Evolutionary conservation across 2,888 invertebrate species (phyloP).

Genomic region (Callosobruchus maculatus): DNA sequence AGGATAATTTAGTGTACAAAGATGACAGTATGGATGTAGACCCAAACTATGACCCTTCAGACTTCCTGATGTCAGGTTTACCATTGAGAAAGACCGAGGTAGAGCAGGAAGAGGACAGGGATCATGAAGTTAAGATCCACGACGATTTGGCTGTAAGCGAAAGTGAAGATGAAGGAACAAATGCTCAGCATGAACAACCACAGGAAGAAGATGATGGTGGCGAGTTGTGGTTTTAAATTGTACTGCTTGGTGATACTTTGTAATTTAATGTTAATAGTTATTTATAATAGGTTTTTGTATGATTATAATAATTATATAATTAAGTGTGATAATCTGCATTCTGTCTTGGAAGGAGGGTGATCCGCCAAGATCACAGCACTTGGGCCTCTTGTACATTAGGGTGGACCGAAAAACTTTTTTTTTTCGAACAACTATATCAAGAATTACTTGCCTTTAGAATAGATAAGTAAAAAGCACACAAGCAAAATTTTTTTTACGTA

Average conservation of each 20-base stretch:
- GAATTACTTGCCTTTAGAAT: too few relatives aligned
- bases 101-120: slow-evolving; percentile 28
- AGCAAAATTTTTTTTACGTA: too few relatives aligned
- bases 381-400: too few relatives aligned
- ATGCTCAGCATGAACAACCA: slow-evolving; percentile 23
- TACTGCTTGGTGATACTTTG: neutral
- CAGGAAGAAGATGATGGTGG: slow-evolving; percentile 51
- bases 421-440: too few relatives aligned
- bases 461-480: too few relatives aligned
- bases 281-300: neutral
- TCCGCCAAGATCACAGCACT: too few relatives aligned
- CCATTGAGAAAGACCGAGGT: slow-evolving; percentile 31
- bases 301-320: neutral
- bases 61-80: slow-evolving; percentile 64
- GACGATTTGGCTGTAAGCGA: slow-evolving; percentile 76
- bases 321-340: too few relatives aligned
- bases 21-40: slow-evolving; percentile 68
- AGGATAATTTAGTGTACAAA: slow-evolving; percentile 31
- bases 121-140: slow-evolving; percentile 58
- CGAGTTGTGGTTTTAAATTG: slow-evolving; percentile 57
- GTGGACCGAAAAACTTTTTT: too few relatives aligned
- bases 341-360: too few relatives aligned
- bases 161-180: slow-evolving; percentile 62
- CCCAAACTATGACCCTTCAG: slow-evolving; percentile 82
- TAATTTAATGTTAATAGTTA: neutral